Conservation (phyloP, 2,888 invertebrate species). For the Thecophora atra region DNA sequence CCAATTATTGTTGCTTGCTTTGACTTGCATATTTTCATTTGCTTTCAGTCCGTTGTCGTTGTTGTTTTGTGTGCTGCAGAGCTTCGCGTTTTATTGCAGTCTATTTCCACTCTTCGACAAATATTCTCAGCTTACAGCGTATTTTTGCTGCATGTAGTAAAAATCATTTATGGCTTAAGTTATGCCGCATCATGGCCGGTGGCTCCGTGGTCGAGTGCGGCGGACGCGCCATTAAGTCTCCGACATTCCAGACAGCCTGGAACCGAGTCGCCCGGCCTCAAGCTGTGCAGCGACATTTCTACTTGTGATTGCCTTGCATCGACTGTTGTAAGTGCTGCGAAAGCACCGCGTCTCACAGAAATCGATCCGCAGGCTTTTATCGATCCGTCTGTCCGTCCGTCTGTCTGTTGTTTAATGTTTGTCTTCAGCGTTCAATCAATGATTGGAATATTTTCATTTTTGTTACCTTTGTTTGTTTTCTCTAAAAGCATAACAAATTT, state of each 20-base stretch:
- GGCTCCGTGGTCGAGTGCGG: not conserved
- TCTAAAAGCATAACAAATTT: too few relatives aligned
- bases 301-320: conserved; percentile 16
- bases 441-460: conserved; percentile 2
- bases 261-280: conserved; percentile 50
- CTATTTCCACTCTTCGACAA: conserved; percentile 5
- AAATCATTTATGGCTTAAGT: conserved; percentile 3
- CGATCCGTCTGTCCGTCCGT: not conserved
- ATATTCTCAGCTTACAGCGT: conserved; percentile 5
- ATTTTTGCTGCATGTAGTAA: conserved; percentile 6
- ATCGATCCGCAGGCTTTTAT: not conserved
- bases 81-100: not conserved
- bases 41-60: not conserved
- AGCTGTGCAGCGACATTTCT: conserved; percentile 39
- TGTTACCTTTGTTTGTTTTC: not conserved
- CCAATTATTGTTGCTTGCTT: conserved; percentile 5
- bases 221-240: conserved; percentile 56
- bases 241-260: conserved; percentile 55
- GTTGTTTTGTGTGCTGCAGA: not conserved
- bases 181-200: conserved; percentile 1
- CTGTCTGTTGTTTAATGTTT: not conserved
- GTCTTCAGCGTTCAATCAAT: conserved; percentile 20
- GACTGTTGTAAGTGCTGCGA: not conserved
- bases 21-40: not conserved
- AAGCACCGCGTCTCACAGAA: not conserved